These are phyloP conservation scores for Nesoenas mayeri DNA, from an alignment of 2,113 vertebrate genomes.

Conservation along the genomic window DNA sequence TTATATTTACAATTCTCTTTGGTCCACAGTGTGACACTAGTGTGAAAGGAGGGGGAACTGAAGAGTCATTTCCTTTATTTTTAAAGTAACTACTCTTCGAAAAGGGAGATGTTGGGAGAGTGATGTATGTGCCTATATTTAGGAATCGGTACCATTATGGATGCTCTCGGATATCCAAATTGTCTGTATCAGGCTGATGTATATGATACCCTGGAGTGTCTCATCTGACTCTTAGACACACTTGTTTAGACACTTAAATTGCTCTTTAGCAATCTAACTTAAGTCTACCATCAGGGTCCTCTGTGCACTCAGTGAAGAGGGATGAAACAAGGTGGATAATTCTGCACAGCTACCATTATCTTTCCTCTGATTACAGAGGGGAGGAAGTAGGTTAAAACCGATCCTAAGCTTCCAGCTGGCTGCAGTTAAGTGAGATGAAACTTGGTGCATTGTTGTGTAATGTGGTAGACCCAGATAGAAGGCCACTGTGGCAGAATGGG, in stretches of 20 bases:
- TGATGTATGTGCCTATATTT: not conserved
- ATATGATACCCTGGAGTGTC: not conserved
- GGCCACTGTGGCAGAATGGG: not conserved
- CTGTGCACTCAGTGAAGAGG: not conserved
- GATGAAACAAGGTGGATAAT: not conserved
- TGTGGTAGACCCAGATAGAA: not conserved
- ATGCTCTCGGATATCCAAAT: not conserved
- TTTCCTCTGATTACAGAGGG: not conserved
- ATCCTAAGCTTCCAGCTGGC: not conserved
- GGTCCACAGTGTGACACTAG: not conserved
- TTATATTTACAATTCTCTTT: not conserved
- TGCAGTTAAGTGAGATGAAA: not conserved
- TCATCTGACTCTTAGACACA: not conserved
- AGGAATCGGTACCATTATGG: not conserved
- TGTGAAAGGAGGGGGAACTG: rapidly evolving
- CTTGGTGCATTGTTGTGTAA: not conserved
- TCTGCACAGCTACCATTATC: not conserved
- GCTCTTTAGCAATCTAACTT: not conserved
- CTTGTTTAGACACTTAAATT: not conserved
- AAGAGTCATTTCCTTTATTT: not conserved
- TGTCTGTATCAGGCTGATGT: not conserved
- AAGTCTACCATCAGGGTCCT: not conserved
- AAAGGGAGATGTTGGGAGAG: not conserved
- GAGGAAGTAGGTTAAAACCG: not conserved
- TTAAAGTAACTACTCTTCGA: not conserved